Evolutionary conservation across 2,888 invertebrate species (phyloP).

Genomic region (Leptodirus hochenwartii): DNA sequence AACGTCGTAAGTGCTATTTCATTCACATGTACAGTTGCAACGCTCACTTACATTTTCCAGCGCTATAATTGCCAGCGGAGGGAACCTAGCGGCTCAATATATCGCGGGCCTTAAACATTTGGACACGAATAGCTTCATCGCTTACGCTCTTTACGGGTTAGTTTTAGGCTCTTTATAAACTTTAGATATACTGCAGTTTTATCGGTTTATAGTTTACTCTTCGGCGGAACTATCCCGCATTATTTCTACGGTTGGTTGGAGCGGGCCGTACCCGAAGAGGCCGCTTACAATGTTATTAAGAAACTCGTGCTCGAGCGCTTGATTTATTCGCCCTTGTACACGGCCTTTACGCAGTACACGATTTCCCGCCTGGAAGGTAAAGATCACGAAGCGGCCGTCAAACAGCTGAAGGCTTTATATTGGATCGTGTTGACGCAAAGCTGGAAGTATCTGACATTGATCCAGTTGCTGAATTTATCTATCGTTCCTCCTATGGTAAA

Average conservation of each 20-base stretch:
- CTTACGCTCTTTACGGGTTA: conserved; percentile 63
- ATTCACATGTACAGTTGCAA: no score
- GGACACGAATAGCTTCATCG: conserved; percentile 46
- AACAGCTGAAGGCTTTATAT: conserved; percentile 44
- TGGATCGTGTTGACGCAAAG: conserved; percentile 48
- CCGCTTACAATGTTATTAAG: conserved; percentile 29
- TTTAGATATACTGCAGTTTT: conserved; percentile 5
- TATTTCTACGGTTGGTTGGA: conserved; percentile 53
- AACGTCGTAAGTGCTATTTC: conserved; percentile 41
- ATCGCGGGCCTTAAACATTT: conserved; percentile 43
- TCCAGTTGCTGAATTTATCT: conserved; percentile 55
- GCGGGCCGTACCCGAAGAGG: conserved; percentile 36
- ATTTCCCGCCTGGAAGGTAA: conserved; percentile 62
- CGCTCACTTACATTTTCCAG: no score
- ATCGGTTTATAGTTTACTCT: conserved; percentile 40
- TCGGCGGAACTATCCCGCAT: conserved; percentile 65
- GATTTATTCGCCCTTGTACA: conserved; percentile 51
- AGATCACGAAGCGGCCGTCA: conserved; percentile 41
- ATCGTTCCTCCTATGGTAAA: conserved; percentile 64
- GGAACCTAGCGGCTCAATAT: conserved; percentile 54
- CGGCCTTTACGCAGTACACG: conserved; percentile 54
- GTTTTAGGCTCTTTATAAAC: conserved; percentile 11
- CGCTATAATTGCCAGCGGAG: conserved; percentile 48
- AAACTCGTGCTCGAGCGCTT: conserved; percentile 53
- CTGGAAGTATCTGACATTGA: conserved; percentile 57